Percentiles rank a stretch among this genome's conserved stretches.
Conservation (phyloP, 2,888 invertebrate genomes). For the Uropetala carovei region DNA sequence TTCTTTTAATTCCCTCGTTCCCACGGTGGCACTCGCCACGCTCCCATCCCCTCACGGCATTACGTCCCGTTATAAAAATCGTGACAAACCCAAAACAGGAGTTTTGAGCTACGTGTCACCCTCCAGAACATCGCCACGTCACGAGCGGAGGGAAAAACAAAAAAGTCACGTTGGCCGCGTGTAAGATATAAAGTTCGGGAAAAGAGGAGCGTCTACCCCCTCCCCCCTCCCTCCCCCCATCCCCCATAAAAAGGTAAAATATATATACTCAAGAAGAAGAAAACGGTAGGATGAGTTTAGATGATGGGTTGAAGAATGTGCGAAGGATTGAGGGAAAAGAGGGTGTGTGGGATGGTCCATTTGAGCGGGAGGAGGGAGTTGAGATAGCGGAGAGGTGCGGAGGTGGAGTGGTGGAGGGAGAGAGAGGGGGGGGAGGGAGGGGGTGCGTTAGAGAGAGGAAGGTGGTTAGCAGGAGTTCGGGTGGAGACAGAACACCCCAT, state of each 20-base stretch:
- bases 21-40: background rate
- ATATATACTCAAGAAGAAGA: background rate
- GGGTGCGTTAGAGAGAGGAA: background rate
- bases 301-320: slow-evolving; percentile 6
- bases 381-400: background rate
- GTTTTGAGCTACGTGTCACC: slow-evolving; percentile 5
- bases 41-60: background rate
- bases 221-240: too few species aligned
- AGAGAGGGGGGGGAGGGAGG: background rate
- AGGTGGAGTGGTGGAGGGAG: slow-evolving; percentile 30
- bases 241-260: too few species aligned
- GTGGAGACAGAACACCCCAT: background rate
- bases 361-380: background rate
- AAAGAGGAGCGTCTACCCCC: background rate
- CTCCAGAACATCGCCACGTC: background rate
- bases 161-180: background rate
- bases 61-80: slow-evolving; percentile 8
- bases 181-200: background rate
- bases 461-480: background rate
- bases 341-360: background rate
- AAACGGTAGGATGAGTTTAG: background rate
- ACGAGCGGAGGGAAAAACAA: background rate
- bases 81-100: background rate
- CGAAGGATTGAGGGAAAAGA: background rate
- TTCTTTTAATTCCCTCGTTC: background rate